Conservation (phyloP, 1,140 invertebrate species). For the Drosophila trapezifrons region DNA sequence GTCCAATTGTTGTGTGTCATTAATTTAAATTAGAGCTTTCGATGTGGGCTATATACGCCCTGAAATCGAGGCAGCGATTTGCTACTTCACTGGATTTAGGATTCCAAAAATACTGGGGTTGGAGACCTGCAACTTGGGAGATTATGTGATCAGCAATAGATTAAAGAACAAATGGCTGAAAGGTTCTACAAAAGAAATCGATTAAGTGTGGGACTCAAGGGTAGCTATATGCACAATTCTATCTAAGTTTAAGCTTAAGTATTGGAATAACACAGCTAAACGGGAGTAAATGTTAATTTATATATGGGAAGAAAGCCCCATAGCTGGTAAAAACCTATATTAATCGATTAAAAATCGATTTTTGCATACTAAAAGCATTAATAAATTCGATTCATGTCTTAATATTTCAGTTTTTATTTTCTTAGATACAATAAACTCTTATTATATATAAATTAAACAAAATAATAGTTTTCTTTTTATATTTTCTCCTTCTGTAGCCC, state of each 20-base stretch:
- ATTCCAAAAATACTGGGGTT: not conserved
- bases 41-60: slow-evolving; percentile 1
- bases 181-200: not conserved
- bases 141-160: slow-evolving; percentile 41
- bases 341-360: not conserved
- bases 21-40: slow-evolving; percentile 69
- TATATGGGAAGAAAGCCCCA: not conserved
- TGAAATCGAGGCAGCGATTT: slow-evolving; percentile 26
- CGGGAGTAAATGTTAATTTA: too few species aligned
- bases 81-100: slow-evolving; percentile 46
- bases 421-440: not conserved
- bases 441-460: too few species aligned
- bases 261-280: not conserved
- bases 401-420: not conserved
- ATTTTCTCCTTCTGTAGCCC: not conserved
- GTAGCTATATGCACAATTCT: not conserved
- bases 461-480: not conserved
- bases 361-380: not conserved
- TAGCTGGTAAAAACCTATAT: not conserved
- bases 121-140: slow-evolving; percentile 8
- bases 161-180: slow-evolving; percentile 26
- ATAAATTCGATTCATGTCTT: too few species aligned
- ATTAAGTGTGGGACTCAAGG: not conserved
- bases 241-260: not conserved
- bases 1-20: slow-evolving; percentile 73